Percentiles rank a stretch among this genome's conserved stretches.
phyloP scores from a whole-genome alignment of 35 echinoderm and acorn worm genomes.

The Strongylocentrotus purpuratus region DNA sequence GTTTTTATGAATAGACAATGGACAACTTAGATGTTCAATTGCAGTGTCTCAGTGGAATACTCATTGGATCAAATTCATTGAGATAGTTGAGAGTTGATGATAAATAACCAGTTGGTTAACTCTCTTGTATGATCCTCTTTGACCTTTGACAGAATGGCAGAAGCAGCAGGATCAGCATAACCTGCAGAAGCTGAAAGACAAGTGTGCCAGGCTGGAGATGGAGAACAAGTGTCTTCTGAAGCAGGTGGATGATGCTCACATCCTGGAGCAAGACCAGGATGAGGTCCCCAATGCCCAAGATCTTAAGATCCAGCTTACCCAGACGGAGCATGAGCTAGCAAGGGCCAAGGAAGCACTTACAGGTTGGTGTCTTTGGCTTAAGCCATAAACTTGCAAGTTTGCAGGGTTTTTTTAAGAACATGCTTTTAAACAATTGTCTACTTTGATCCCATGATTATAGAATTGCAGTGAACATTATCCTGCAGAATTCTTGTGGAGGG shows the following conservation, averaged over 20 bases:
- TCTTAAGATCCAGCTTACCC: constrained; percentile 84
- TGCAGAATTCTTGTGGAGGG: no score
- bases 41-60: no score
- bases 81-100: no score
- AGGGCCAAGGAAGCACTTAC: constrained; percentile 91
- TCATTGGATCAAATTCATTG: no score
- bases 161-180: constrained; percentile 79
- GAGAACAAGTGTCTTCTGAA: constrained; percentile 85
- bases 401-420: not conserved
- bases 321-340: constrained; percentile 89
- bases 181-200: constrained; percentile 64
- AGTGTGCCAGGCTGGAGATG: constrained; percentile 55
- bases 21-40: no score
- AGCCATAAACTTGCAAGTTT: no score
- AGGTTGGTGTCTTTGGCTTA: constrained; percentile 52
- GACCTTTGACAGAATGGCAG: constrained; percentile 78
- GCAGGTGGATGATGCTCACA: constrained; percentile 83
- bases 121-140: not conserved
- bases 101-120: not conserved
- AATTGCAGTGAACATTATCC: not conserved
- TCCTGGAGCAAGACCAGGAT: constrained; percentile 57
- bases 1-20: no score
- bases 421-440: not conserved
- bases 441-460: not conserved
- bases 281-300: constrained; percentile 75